phyloP scores from a whole-genome alignment of 2,888 invertebrate species.

The Limnephilus rhombicus region DNA sequence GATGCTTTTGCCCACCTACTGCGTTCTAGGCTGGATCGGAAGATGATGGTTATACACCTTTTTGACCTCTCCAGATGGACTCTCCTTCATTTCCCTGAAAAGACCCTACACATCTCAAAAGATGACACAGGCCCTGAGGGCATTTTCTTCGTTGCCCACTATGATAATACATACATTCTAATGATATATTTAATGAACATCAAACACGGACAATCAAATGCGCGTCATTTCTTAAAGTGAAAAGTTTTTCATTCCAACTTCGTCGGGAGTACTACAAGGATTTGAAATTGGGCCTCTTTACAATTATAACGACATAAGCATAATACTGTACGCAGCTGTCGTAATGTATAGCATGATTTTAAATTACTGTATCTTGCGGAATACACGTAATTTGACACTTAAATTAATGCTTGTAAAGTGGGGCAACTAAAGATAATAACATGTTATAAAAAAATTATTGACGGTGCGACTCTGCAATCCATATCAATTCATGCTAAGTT shows the following conservation, averaged over 20 bases:
- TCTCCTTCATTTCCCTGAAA: no score
- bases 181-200: no score
- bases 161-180: neutral
- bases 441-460: neutral
- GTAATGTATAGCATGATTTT: neutral
- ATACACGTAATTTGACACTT: neutral
- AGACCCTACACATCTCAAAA: no score
- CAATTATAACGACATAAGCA: neutral
- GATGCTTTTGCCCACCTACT: no score
- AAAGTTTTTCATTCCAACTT: neutral
- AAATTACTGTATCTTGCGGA: neutral
- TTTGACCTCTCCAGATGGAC: no score
- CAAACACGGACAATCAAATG: neutral
- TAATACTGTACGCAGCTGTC: neutral
- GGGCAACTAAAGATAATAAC: neutral
- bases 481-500: conserved; percentile 21
- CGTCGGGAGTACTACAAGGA: neutral
- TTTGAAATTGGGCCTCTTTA: neutral
- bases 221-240: neutral
- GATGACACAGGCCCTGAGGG: no score
- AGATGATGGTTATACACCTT: no score
- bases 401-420: neutral
- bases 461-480: conserved; percentile 13
- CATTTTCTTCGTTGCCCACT: no score
- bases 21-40: no score